Percentiles rank a stretch among this genome's conserved stretches.
These are phyloP conservation scores for Pimephales promelas DNA, from an alignment of 2,113 vertebrate genomes.

Conservation along the genomic window DNA sequence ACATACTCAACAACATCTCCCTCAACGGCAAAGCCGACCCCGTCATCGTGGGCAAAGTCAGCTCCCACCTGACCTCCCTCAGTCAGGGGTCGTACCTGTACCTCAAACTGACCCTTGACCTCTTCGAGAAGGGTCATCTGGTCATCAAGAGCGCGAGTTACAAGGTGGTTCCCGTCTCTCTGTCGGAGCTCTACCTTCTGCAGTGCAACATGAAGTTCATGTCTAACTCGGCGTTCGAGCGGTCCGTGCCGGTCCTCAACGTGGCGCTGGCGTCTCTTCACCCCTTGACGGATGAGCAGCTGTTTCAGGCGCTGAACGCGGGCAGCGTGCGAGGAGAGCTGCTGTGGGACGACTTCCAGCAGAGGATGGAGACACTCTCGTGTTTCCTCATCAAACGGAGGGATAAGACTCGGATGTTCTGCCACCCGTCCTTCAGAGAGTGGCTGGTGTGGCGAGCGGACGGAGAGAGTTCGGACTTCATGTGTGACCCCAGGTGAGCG, in stretches of 20 bases:
- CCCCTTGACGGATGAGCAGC: constrained; percentile 96
- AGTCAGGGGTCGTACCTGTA: constrained; percentile 97
- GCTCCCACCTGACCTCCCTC: constrained; percentile 90
- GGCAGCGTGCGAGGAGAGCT: constrained; percentile 83
- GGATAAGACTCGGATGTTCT: constrained; percentile 98
- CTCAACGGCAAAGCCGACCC: constrained; percentile 93
- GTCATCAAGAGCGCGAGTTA: constrained; percentile 98
- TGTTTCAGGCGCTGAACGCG: constrained; percentile 92
- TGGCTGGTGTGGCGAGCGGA: constrained; percentile 98
- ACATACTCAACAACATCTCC: constrained; percentile 94
- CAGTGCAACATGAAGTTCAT: constrained; percentile 99
- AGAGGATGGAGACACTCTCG: constrained; percentile 91
- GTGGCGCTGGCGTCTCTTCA: constrained; percentile 93
- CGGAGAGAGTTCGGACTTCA: constrained; percentile 91
- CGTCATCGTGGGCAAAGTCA: constrained; percentile 85
- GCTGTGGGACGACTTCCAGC: constrained; percentile 93
- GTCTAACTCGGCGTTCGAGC: constrained; percentile 92
- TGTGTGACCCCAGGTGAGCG: constrained; percentile 93
- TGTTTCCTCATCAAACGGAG: constrained; percentile 90
- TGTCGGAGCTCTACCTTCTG: constrained; percentile 95
- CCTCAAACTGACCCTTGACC: constrained; percentile 94
- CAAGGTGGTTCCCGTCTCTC: constrained; percentile 95
- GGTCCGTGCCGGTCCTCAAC: constrained; percentile 88
- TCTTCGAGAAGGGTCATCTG: constrained; percentile 92
- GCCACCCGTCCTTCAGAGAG: constrained; percentile 96